These are phyloP conservation scores for Protophormia terraenovae DNA, from an alignment of 2,888 invertebrate genomes.

Conservation along the genomic window DNA sequence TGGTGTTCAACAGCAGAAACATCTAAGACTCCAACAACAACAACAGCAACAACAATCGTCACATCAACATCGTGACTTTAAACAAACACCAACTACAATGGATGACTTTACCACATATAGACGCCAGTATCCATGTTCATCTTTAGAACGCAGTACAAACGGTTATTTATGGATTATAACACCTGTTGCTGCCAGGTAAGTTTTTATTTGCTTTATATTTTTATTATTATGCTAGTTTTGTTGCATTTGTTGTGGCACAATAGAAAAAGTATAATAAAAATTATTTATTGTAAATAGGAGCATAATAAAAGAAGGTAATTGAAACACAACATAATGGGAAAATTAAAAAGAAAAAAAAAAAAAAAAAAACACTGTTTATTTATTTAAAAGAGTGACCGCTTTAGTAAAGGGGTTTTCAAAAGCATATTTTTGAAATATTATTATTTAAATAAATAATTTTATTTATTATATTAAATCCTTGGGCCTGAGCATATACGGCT, in stretches of 20 bases:
- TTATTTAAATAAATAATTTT: too few relatives aligned
- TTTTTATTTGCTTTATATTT: slow-evolving; percentile 21
- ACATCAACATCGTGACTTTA: slow-evolving; percentile 58
- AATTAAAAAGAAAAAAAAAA: background rate
- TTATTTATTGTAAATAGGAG: background rate
- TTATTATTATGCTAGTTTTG: background rate
- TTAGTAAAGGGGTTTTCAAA: too few relatives aligned
- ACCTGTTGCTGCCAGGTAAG: slow-evolving; percentile 81
- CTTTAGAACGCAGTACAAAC: slow-evolving; percentile 69
- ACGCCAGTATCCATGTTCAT: slow-evolving; percentile 52
- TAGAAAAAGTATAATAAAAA: background rate
- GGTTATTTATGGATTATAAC: slow-evolving; percentile 81
- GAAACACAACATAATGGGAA: background rate
- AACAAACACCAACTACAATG: slow-evolving; percentile 31
- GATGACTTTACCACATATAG: slow-evolving; percentile 50
- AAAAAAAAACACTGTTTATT: background rate
- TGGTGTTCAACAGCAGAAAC: slow-evolving; percentile 63
- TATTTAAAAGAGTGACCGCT: too few relatives aligned
- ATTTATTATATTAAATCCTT: too few relatives aligned
- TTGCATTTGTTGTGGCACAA: background rate
- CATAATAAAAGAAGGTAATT: background rate
- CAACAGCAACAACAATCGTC: slow-evolving; percentile 42
- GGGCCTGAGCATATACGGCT: too few relatives aligned
- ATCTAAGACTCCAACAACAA: slow-evolving; percentile 35
- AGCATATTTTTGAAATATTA: too few relatives aligned